These are phyloP conservation scores for Myiotriccus ornatus DNA, from an alignment of 2,797 vertebrate genomes.

Conservation along the genomic window DNA sequence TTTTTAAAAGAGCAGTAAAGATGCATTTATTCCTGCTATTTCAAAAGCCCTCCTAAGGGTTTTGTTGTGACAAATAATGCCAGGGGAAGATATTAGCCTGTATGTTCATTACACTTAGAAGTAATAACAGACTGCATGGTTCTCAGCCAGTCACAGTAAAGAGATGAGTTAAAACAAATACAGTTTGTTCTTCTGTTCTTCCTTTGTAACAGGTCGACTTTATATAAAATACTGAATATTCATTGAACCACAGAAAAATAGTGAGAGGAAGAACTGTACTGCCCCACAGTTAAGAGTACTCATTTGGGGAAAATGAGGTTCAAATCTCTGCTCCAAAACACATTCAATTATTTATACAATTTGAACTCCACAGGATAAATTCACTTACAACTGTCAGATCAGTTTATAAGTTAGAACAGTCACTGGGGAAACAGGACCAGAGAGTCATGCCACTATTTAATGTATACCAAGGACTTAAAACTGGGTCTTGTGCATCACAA, in stretches of 20 bases:
- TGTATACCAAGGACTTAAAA: background rate
- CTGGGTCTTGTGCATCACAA: background rate
- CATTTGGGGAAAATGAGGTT: background rate
- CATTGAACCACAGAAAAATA: background rate
- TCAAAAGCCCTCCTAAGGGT: background rate
- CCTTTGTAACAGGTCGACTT: background rate
- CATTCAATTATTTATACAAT: conserved; percentile 26
- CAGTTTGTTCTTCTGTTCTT: background rate
- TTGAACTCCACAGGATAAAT: background rate
- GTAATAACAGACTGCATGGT: background rate
- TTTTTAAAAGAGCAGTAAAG: background rate
- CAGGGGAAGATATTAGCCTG: background rate
- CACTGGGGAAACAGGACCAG: background rate
- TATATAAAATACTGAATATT: conserved; percentile 15
- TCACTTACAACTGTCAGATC: background rate
- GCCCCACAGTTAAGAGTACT: background rate
- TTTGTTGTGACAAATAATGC: background rate
- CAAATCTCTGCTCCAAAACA: background rate
- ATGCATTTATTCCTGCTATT: background rate
- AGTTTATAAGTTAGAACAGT: background rate
- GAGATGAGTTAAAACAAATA: background rate
- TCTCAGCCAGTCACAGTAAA: background rate
- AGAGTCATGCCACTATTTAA: background rate
- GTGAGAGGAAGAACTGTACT: background rate
- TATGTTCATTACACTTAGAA: background rate